Base-by-base conservation (phyloP, 2,113 vertebrate genomes). In the Triplophysa dalaica region DNA sequence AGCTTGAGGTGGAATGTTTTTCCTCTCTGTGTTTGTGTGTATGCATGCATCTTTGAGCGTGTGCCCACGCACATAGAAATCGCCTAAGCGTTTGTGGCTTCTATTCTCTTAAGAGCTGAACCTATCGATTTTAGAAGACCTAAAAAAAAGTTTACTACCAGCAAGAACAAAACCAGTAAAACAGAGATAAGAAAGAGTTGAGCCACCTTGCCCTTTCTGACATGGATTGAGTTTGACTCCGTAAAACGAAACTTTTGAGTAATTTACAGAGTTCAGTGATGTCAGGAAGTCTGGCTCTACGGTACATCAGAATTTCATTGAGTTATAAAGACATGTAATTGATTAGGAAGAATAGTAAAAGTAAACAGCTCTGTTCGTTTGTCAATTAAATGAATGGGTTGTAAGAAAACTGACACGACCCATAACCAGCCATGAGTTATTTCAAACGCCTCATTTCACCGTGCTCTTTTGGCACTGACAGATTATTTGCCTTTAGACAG, bases 101-200 rank as follows among this genome's bases (percentile, higher is more conserved):
- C 19, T 21, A 21, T 58, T 58, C 82, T 80, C 77, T 72, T 67
- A 67, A 72, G 76, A 61, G 64, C 77, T 75, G 76, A 82, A 84
- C 85, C 85, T 84, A 84, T 86, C 72, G 85, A 86, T 86, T 86
- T 70, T 81, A 80, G 60, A 78, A 70, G 26, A 45, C 69, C 82
- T 74, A 69, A 61, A 80, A 80, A 38, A 68, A 82, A 83, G 77
- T 86, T 81, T 79, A 80, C 61, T n/a, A 13, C 67, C 76, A 80
- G 64, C 78, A 79, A 75, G 64, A 84, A 75, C 68, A 77, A 82
- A 79, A 84, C 74, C 21, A 70, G 43, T 66, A 72, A 76, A 81
- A 81, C 69, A 75, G 72, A 67, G 61, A 82, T 63, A 24, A 74
- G 29, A 65, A 60, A 79, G 72, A 79, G 75, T 85, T 82, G 50